These are phyloP conservation scores for Epinephelus cyanopodus DNA, from an alignment of 2,113 vertebrate species.

Conservation along the genomic window DNA sequence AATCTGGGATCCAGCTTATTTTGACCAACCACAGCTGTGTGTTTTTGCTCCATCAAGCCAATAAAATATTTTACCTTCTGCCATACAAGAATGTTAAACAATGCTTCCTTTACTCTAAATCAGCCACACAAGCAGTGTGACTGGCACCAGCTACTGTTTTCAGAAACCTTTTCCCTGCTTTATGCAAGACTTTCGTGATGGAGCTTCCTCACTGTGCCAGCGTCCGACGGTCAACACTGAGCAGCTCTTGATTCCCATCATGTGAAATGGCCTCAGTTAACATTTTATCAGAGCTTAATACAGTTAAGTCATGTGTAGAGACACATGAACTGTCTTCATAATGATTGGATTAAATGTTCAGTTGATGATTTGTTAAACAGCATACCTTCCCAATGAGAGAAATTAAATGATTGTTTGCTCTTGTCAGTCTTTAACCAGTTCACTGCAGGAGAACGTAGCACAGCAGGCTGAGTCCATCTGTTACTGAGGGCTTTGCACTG, in stretches of 20 bases:
- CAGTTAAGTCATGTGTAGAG: constrained; percentile 34
- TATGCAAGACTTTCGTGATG: neutral
- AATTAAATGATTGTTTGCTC: constrained; percentile 26
- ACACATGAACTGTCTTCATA: constrained; percentile 27
- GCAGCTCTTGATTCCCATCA: constrained; percentile 44
- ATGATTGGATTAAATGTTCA: constrained; percentile 54
- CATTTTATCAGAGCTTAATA: constrained; percentile 49
- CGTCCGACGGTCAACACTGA: constrained; percentile 1
- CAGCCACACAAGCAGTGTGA: neutral
- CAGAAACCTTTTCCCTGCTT: neutral
- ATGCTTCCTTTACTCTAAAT: neutral
- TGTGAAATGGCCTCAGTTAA: constrained; percentile 53
- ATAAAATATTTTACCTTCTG: neutral
- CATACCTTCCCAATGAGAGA: constrained; percentile 24
- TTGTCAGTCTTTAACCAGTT: constrained; percentile 11
- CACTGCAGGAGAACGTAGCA: neutral
- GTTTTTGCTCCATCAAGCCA: neutral
- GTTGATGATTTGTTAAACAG: constrained; percentile 29
- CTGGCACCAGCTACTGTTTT: neutral
- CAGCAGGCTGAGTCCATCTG: neutral
- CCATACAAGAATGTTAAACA: neutral
- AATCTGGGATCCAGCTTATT: neutral
- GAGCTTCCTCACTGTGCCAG: neutral
- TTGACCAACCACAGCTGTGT: neutral
- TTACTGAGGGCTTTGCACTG: neutral